Evolutionary conservation across 1,140 invertebrate genomes (phyloP).

Genomic region (Samia ricini): DNA sequence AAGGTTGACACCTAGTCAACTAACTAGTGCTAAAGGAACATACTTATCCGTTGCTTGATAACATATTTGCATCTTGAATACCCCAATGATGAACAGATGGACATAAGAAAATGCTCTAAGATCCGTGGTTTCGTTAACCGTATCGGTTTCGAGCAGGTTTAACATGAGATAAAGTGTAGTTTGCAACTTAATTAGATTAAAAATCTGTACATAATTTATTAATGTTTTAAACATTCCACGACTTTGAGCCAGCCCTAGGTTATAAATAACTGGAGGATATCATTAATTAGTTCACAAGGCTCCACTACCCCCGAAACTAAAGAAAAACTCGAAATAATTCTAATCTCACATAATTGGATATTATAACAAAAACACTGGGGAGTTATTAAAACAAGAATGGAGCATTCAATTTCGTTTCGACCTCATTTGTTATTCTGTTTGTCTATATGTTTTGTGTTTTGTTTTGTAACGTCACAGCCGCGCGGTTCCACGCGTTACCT

Average conservation of each 20-base stretch:
- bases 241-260: constrained; percentile 28
- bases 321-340: constrained; percentile 54
- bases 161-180: neutral
- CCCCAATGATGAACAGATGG: no score
- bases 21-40: no score
- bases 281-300: constrained; percentile 68
- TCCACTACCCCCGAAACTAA: constrained; percentile 49
- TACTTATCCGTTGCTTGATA: no score
- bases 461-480: constrained; percentile 30
- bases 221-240: neutral
- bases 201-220: neutral
- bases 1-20: no score
- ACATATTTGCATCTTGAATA: no score
- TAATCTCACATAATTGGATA: constrained; percentile 61
- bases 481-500: constrained; percentile 15
- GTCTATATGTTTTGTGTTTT: constrained; percentile 35
- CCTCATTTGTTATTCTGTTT: constrained; percentile 63
- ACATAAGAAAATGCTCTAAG: no score
- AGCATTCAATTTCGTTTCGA: constrained; percentile 49
- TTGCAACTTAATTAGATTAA: neutral
- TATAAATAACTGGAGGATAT: constrained; percentile 55
- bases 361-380: constrained; percentile 65
- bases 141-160: no score
- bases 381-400: constrained; percentile 58
- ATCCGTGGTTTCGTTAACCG: no score